Evolutionary conservation across 2,888 invertebrate genomes (phyloP), one percentile per base, ranked within the genome.

Genomic region (Scrobipalpa atriplicella): DNA sequence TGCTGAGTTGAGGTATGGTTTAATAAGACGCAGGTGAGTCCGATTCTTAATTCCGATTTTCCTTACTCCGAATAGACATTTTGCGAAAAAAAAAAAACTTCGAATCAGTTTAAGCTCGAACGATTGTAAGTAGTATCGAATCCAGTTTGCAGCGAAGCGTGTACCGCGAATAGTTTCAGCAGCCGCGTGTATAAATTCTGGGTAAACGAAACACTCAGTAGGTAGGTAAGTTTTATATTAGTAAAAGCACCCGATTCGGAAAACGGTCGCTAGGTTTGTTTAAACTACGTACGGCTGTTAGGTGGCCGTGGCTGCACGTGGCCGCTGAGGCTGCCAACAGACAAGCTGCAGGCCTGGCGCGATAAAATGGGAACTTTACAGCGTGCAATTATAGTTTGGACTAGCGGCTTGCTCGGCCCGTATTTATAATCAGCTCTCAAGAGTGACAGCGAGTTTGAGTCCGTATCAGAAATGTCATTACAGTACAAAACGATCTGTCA

Each of bases 251-350:
- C 79, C 82, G 81, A 85, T 83, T 79, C 82, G 79, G 76, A 79
- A 29, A 29, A 69, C 75, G 68, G 75, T 75, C 74, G 75, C 64
- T 65, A 38, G 72, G 81, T 88, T 90, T 90, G 90, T 90, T 90
- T 90, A 87, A 82, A 82, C 82, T 86, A 88, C 79, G 78, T 86
- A 88, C 79, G 78, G 82, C 83, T 79, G 83, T 84, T 86, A 82
- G 83, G 77, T 78, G 77, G 75, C 76, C 72, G 77, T 71, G 52
- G 79, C 82, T 78, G 16, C 43, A 13, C 29, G 43, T 13, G 43
- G 43, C 43, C 81, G 83, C 87, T 79, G 82, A 85, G 86, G 84
- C 81, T 81, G 90, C 77, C 82, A 84, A 90, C 85, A 80, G 90
- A 90, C 85, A 79, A 77, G 80, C 73, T 73, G 73, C 90, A 89